phyloP scores from a whole-genome alignment of 2,797 vertebrate genomes.

The Sebastes taczanowskii region DNA sequence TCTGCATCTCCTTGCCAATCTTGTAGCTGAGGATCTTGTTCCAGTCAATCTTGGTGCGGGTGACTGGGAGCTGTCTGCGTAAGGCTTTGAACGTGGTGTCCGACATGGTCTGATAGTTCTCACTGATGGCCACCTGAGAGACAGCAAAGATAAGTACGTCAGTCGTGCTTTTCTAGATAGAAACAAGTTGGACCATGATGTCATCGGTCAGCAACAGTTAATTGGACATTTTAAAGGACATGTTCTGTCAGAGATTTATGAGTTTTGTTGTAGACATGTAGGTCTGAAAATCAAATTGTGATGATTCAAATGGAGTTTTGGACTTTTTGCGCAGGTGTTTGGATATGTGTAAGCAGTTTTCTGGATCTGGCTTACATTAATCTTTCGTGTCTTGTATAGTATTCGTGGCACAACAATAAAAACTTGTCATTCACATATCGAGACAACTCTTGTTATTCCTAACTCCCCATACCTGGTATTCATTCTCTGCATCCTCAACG shows the following conservation, averaged over 20 bases:
- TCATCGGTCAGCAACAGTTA: background rate
- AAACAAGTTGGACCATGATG: background rate
- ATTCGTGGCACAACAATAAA: background rate
- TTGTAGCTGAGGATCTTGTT: constrained; percentile 99
- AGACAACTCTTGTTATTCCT: background rate
- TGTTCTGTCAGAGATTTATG: too few species aligned
- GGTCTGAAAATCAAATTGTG: background rate
- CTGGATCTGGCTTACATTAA: background rate
- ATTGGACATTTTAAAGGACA: background rate
- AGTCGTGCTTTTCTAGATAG: background rate
- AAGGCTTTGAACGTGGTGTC: constrained; percentile 98
- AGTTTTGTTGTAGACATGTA: background rate
- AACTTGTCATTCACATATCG: background rate
- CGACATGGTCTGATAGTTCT: constrained; percentile 98
- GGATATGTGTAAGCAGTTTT: background rate
- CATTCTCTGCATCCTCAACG: constrained; percentile 92
- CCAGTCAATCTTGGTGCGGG: constrained; percentile 98
- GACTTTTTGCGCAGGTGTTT: background rate
- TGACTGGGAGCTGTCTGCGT: constrained; percentile 94
- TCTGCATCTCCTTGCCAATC: constrained; percentile 98
- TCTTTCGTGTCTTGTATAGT: background rate
- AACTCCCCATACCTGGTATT: constrained; percentile 89
- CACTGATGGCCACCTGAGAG: constrained; percentile 92
- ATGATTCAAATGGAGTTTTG: background rate
- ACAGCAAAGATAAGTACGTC: background rate